Percentiles rank a stretch among this genome's conserved stretches.
These are phyloP conservation scores for Bovichtus diacanthus DNA, from an alignment of 2,797 vertebrate species.

Conservation along the genomic window DNA sequence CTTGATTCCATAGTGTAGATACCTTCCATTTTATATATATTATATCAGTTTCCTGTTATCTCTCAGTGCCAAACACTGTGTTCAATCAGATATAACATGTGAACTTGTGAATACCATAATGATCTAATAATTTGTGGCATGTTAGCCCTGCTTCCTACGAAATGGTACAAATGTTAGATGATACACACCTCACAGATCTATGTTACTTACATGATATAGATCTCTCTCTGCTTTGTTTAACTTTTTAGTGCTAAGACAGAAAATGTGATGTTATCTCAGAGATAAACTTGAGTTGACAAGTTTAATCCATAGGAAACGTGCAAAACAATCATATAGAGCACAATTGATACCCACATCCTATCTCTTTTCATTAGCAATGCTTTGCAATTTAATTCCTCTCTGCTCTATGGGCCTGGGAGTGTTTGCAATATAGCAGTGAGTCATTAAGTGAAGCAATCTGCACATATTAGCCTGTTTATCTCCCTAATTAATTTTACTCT, in stretches of 20 bases:
- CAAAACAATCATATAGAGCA: conserved; percentile 11
- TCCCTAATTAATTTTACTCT: conserved; percentile 66
- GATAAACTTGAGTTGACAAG: not conserved
- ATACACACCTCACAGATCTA: not conserved
- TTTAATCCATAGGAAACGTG: not conserved
- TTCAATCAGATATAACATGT: conserved; percentile 13
- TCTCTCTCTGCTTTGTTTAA: not conserved
- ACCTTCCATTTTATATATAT: not conserved
- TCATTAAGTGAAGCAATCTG: conserved; percentile 62
- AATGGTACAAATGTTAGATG: not conserved
- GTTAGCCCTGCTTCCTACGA: not conserved
- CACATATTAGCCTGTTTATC: conserved; percentile 68
- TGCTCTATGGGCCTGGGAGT: conserved; percentile 34
- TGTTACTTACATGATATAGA: not conserved
- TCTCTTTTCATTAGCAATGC: conserved; percentile 46
- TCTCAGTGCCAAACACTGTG: not conserved
- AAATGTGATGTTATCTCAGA: not conserved
- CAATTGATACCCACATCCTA: conserved; percentile 9
- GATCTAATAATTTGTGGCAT: not conserved
- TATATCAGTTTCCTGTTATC: too few species aligned
- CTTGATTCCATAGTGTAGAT: not conserved
- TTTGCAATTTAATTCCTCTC: conserved; percentile 26
- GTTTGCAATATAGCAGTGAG: conserved; percentile 33
- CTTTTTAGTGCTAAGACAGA: not conserved
- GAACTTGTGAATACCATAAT: conserved; percentile 1